Conservation (phyloP, 2,113 vertebrate species). For the Anser brachyrhynchus region DNA sequence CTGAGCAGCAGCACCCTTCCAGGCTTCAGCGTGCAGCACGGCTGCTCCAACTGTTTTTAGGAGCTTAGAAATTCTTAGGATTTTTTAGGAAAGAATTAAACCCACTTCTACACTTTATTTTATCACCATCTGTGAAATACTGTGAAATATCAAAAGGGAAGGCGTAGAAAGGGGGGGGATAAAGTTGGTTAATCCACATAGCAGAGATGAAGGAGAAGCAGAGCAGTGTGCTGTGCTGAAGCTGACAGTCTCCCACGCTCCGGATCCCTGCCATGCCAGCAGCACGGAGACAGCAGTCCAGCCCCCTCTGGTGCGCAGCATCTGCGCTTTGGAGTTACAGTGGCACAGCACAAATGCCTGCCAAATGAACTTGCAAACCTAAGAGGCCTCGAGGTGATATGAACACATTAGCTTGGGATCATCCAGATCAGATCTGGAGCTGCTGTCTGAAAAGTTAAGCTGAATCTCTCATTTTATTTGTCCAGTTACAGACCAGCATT, state of each 20-base stretch:
- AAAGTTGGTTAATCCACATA: not conserved
- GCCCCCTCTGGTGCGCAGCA: not conserved
- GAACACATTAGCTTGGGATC: not conserved
- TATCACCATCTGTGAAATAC: not conserved
- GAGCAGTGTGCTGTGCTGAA: not conserved
- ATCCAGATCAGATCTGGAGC: not conserved
- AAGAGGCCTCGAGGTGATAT: rapidly evolving
- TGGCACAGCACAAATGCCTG: rapidly evolving
- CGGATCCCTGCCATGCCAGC: not conserved
- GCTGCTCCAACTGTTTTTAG: not conserved
- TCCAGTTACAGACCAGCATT: not conserved
- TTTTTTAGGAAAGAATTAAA: not conserved
- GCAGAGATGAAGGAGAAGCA: not conserved
- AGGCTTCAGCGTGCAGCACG: not conserved
- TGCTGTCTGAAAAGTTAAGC: not conserved
- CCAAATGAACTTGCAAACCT: not conserved
- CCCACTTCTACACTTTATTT: not conserved
- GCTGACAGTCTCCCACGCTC: not conserved
- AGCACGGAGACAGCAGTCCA: not conserved
- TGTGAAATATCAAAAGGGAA: not conserved
- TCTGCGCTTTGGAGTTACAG: not conserved
- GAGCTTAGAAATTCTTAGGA: not conserved
- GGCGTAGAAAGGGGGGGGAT: not conserved
- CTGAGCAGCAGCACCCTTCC: not conserved
- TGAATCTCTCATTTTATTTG: not conserved